phyloP scores from a whole-genome alignment of 2,797 vertebrate genomes.

The Borostomias antarcticus region DNA sequence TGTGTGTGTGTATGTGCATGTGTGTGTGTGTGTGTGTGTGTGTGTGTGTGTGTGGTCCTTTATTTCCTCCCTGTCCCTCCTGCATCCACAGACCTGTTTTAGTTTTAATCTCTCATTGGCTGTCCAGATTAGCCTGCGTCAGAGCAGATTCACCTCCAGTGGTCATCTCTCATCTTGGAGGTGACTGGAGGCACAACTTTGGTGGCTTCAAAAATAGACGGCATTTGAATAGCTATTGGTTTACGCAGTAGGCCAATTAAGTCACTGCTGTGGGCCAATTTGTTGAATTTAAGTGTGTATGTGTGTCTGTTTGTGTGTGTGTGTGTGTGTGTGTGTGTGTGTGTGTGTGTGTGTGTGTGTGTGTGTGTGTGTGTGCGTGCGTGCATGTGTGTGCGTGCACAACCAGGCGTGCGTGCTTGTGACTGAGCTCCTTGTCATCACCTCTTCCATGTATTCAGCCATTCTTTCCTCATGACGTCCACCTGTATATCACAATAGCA shows the following conservation, averaged over 20 bases:
- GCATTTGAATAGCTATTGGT: neutral
- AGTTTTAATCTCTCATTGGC: conserved; percentile 12
- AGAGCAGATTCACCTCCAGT: neutral
- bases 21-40: neutral
- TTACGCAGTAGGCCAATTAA: neutral
- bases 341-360: conserved; percentile 10
- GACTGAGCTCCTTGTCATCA: neutral
- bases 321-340: conserved; percentile 18
- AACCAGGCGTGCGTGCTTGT: conserved; percentile 18
- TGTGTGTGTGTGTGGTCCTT: neutral
- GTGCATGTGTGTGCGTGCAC: conserved; percentile 11
- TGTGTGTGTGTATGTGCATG: neutral
- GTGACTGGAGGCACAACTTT: neutral
- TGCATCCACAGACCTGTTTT: neutral
- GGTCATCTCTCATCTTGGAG: neutral
- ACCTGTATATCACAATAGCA: neutral
- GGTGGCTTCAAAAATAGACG: neutral
- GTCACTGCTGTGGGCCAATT: neutral
- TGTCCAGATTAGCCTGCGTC: neutral
- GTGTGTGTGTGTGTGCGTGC: conserved; percentile 11
- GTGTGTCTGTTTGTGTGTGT: no score
- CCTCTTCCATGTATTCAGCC: neutral
- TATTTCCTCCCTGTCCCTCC: neutral
- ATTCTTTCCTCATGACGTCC: neutral
- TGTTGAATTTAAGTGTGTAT: conserved; percentile 12